Percentiles rank a stretch among this genome's conserved stretches.
These are phyloP conservation scores for Pyrocoelia pectoralis DNA, from an alignment of 2,888 invertebrate species.

Conservation along the genomic window DNA sequence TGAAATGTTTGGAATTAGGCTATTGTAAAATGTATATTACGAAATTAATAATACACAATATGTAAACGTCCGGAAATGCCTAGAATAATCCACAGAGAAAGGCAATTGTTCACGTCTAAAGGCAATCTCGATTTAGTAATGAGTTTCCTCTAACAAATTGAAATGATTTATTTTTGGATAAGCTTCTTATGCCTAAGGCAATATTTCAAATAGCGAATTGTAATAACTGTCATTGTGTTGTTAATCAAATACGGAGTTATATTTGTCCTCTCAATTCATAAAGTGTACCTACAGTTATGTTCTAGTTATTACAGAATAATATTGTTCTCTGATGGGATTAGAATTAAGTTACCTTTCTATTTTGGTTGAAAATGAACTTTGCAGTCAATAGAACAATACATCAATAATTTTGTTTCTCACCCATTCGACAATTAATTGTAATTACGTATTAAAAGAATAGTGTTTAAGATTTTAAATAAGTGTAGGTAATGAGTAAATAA, in stretches of 20 bases:
- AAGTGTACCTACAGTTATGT: too few relatives aligned
- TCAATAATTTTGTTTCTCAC: too few relatives aligned
- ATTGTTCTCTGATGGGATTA: too few relatives aligned
- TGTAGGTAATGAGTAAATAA: too few relatives aligned
- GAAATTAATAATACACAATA: constrained; percentile 12
- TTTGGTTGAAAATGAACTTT: too few relatives aligned
- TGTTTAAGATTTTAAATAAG: too few relatives aligned
- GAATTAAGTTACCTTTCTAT: too few relatives aligned
- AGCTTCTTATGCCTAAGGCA: constrained; percentile 17
- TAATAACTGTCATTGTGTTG: constrained; percentile 12
- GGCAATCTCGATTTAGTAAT: constrained; percentile 12
- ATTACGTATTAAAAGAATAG: too few relatives aligned
- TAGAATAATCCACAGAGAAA: constrained; percentile 4
- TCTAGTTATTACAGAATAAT: too few relatives aligned
- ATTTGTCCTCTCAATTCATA: too few relatives aligned
- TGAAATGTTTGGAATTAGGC: not conserved
- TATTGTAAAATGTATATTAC: not conserved
- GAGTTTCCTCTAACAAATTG: constrained; percentile 11
- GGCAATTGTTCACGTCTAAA: constrained; percentile 14
- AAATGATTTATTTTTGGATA: constrained; percentile 25
- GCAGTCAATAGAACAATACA: too few relatives aligned
- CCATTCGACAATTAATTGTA: too few relatives aligned
- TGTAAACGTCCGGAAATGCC: constrained; percentile 13
- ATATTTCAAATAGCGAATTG: constrained; percentile 16
- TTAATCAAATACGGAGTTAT: constrained; percentile 11